Percentiles rank a stretch among this genome's conserved stretches.
Evolutionary conservation across 92 coral and sea anemone genomes (phyloP).

Genomic region (Montipora capitata): DNA sequence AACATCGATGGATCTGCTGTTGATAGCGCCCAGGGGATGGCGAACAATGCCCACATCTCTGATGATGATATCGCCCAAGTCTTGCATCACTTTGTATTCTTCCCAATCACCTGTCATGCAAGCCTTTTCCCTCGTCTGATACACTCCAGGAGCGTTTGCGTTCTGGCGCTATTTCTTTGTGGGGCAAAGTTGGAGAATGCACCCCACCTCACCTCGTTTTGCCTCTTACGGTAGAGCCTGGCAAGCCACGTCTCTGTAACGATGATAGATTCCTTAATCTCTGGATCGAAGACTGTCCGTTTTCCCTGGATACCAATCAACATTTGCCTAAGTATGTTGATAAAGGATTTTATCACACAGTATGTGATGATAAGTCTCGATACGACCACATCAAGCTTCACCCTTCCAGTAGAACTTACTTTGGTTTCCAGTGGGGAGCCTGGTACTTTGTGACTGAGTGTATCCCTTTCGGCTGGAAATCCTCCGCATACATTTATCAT

Average conservation of each 20-base stretch:
- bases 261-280: not conserved
- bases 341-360: too few species aligned
- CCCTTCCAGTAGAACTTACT: too few species aligned
- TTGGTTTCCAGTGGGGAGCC: too few species aligned
- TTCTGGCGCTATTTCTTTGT: not conserved
- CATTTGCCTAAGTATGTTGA: too few species aligned
- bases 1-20: not conserved
- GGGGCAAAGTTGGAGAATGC: too few species aligned
- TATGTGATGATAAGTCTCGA: not conserved
- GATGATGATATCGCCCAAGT: not conserved
- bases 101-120: too few species aligned
- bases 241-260: too few species aligned
- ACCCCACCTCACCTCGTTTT: too few species aligned
- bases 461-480: not conserved
- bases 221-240: not conserved
- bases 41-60: not conserved
- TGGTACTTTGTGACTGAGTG: not conserved
- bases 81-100: not conserved
- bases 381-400: too few species aligned
- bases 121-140: not conserved
- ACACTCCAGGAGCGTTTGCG: not conserved
- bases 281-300: not conserved
- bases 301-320: too few species aligned
- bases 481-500: conserved; percentile 4
- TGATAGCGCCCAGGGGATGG: not conserved